phyloP scores from a whole-genome alignment of 2,797 vertebrate species.

The Thripadectes ignobilis region DNA sequence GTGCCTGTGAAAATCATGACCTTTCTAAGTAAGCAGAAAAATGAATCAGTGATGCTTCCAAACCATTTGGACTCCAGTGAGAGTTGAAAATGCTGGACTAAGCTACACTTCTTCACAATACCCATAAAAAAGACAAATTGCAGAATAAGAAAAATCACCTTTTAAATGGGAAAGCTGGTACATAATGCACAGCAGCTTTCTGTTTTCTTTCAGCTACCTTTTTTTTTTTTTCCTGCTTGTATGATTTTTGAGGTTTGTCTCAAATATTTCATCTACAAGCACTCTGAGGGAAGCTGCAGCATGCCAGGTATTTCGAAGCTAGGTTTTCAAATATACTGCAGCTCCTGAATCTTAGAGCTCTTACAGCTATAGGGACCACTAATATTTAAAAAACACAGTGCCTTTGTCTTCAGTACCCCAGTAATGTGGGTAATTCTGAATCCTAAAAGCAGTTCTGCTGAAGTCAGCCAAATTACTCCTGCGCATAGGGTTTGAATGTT shows the following conservation, averaged over 20 bases:
- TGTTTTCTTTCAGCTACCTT: neutral
- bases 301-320: neutral
- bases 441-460: neutral
- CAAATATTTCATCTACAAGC: neutral
- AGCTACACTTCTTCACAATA: neutral
- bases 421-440: neutral
- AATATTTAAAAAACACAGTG: neutral
- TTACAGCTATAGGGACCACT: neutral
- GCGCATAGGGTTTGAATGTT: neutral
- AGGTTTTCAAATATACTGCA: neutral
- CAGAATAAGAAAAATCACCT: neutral
- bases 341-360: neutral
- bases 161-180: neutral
- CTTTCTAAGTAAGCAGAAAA: neutral
- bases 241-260: neutral
- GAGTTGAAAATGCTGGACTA: neutral
- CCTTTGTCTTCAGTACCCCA: neutral
- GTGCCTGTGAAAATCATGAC: neutral
- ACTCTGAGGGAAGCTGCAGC: neutral
- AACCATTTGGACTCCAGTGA: neutral
- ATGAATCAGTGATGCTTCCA: neutral
- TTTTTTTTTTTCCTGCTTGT: neutral
- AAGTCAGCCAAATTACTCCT: neutral
- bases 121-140: neutral
- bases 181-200: neutral